Base-by-base conservation (phyloP, 2,888 invertebrate genomes). In the Cryptosula pallasiana region DNA sequence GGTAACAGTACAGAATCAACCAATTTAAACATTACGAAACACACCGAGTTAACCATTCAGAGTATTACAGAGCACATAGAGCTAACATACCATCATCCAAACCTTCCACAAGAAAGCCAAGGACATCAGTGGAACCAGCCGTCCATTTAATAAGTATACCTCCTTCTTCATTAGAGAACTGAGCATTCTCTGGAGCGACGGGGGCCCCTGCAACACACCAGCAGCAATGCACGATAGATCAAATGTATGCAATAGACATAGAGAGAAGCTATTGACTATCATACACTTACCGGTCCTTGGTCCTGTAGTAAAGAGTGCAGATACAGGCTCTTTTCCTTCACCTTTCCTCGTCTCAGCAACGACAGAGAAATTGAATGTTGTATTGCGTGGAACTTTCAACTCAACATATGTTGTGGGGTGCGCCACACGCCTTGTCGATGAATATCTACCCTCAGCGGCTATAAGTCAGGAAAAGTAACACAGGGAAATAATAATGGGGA, bases 71-170 rank as follows among this genome's bases (percentile, higher is more conserved):
- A n/a, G n/a, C n/a, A n/a, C n/a, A n/a, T n/a, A n/a, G n/a, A n/a
- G n/a, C n/a, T n/a, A 45, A n/a, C 57, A 5, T 23, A 57, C 57
- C 57, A 63, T 63, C n/a, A 63, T 63, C 34, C 32, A 13, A 9
- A 5, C 63, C 63, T 34, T 63, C 63, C 25, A 63, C 27, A 63
- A 63, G 32, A 63, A 9, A 32, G 32, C 63, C 63, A 29, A 29
- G 29, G 1, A 63, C 34, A 13, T 27, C 63, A 2, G 27, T 13
- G 2, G 27, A 20, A 3, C 63, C 34, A 13, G n/a, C 29, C 9
- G 27, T 63, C 63, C 63, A 63, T 32, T 63, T 63, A 32, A 63
- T n/a, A 29, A 63, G 32, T 16, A 63, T 27, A 13, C 63, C 63
- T 29, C 3, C 32, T 13, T 63, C 63, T 32, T 63, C 63, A 27